Evolutionary conservation across 2,113 vertebrate genomes (phyloP), one percentile per base, ranked within the genome.

Genomic region (Myotis brandtii): DNA sequence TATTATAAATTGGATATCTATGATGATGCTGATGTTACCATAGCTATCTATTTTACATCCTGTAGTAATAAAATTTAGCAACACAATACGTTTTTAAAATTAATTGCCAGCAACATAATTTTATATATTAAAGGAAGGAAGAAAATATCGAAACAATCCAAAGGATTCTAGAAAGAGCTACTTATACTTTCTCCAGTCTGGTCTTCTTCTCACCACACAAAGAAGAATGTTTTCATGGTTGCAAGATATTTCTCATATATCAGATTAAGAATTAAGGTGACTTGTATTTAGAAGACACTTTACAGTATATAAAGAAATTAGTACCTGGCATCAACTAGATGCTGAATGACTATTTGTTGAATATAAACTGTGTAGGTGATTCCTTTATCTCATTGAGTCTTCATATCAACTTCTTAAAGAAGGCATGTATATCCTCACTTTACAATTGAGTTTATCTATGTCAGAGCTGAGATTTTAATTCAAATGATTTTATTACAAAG

Each of bases 181-280:
- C 9, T 34, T 62, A 18, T 12, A 20, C 14, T 67, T 84, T 27
- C 32, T 62, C 46, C 17, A 67, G 30, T 11, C 14, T 81, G 3
- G 25, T 46, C 56, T 89, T 91, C 62, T 46, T 43, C 30, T 83
- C 30, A 43, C 69, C n/a, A 62, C 23, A 50, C 13, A 80, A 86
- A 89, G 2, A 66, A 66, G 50, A 50, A 14, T 21, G 8, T 32
- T 76, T 94, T 88, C 27, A 85, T 77, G 59, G 27, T 21, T 67
- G 17, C 7, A 50, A 54, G 43, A 5, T 37, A 56, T 70, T 83
- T 76, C 17, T 85, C 50, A 56, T 66, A 17, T 12, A 67, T 48
- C 56, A 81, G 4, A 72, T 43, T 95, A 82, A 70, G 37, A 96
- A 37, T 81, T 84, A 69, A 67, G 37, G 54, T 43, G 77, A 89